Base-by-base conservation (phyloP, 2,888 invertebrate genomes). In the Macrosoma leucophasiata region DNA sequence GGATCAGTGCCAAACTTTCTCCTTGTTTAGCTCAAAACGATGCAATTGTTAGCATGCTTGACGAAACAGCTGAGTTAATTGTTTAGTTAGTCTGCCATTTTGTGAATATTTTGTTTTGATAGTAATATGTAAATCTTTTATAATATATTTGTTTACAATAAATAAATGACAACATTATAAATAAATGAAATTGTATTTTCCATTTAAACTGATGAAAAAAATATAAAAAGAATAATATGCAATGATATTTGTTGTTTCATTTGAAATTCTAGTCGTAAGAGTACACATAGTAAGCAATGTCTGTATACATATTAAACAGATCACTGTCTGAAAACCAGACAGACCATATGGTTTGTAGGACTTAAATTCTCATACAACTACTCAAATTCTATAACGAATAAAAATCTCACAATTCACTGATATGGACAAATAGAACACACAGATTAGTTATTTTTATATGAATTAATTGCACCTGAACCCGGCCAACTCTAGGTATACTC, bases 71-170 rank as follows among this genome's bases (percentile, higher is more conserved):
- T 74, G 76, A 78, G 74, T 78, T 55, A 75, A 77, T 77, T 78
- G 75, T 81, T 82, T 81, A 78, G 84, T 84, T 84, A 84, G 84
- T 84, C 84, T 84, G 84, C 84, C 84, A 84, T 81, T 79, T 82
- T 84, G 84, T 84, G 84, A 84, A 84, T 84, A 84, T 82, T 81
- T 84, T 81, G 84, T 84, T 82, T 82, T 82, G 77, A 84, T 84
- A 84, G 81, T 82, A 81, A 82, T 84, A 82, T 84, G 84, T 84
- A 84, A 84, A 84, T 82, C 84, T 84, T 84, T 84, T 84, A 82
- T 84, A 84, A 84, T 82, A 84, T 82, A 84, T 84, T 84, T 84
- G 84, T 82, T 84, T 84, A 84, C 81, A 79, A 79, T 81, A 82
- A 76, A 76, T 77, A 77, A 82, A 84, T 82, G 79, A 84, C 81